Base-by-base conservation (phyloP, 2,888 invertebrate species). In the Andrena dorsata region DNA sequence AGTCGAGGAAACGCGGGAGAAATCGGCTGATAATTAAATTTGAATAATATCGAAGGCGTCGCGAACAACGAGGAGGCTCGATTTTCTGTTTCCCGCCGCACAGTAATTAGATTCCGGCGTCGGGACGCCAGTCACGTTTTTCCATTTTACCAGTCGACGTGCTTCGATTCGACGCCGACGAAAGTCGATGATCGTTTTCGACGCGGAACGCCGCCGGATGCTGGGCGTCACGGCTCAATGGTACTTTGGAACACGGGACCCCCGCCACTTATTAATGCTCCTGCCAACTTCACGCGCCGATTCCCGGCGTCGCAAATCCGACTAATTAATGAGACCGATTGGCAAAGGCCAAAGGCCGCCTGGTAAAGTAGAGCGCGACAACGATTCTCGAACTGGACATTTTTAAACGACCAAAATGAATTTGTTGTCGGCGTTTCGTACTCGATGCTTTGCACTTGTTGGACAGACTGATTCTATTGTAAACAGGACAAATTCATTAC, bases 71-170 rank as follows among this genome's bases (percentile, higher is more conserved):
- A n/a, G 8, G 35, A 26, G 1, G 30, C 16, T 23, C 49, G 71
- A 53, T 23, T 68, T 71, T 75, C 70, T 66, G 56, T 70, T 68
- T 68, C 56, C 65, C 28, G 16, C 13, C 10, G 23, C 8, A n/a
- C 20, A 20, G 74, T 80, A 80, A 82, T 82, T 75, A 82, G 70
- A 82, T 82, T 75, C 75, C 30, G 28, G 35, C 49, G 49, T 75
- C 56, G 49, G 30, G 66, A 80, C 61, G 53, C 70, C 32, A 66
- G 70, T 82, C 82, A 80, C 82, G 81, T 82, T 61, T 64, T 61
- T 28, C 60, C 32, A 23, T 66, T 80, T 80, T 80, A 74, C 60
- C 64, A 56, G 65, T 64, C 69, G 73, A 70, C 64, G 58, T 65
- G 66, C 30, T 10, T 23, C 79, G 71, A 61, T 35, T 49, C 35